Conservation (phyloP, 2,888 invertebrate genomes). For the Neoaliturus tenellus region DNA sequence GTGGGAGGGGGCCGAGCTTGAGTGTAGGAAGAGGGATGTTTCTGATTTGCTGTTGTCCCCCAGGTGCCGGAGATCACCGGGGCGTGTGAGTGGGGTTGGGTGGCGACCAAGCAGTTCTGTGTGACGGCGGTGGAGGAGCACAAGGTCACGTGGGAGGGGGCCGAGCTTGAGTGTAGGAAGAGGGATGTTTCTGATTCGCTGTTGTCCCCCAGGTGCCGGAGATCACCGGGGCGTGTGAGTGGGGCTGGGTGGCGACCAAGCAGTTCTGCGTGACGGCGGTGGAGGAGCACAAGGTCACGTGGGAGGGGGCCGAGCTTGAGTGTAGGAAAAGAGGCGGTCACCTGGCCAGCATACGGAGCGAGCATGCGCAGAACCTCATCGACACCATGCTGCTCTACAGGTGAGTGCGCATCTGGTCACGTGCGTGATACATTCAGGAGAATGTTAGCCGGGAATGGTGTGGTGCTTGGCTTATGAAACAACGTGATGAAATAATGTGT, state of each 20-base stretch:
- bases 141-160: slow-evolving; percentile 79
- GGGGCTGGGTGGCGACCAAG: slow-evolving; percentile 79
- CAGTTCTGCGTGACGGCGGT: slow-evolving; percentile 81
- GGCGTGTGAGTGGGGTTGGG: slow-evolving; percentile 81
- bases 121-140: slow-evolving; percentile 78
- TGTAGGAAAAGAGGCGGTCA: slow-evolving; percentile 79
- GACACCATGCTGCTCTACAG: slow-evolving; percentile 80
- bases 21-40: slow-evolving; percentile 79
- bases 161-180: slow-evolving; percentile 79
- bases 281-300: slow-evolving; percentile 76
- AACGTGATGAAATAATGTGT: too few species aligned
- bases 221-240: slow-evolving; percentile 80
- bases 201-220: slow-evolving; percentile 73
- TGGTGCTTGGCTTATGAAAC: too few species aligned
- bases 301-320: slow-evolving; percentile 82
- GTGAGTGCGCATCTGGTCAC: too few species aligned
- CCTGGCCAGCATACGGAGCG: slow-evolving; percentile 80
- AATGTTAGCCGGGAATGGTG: too few species aligned
- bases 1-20: slow-evolving; percentile 82
- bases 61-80: slow-evolving; percentile 78
- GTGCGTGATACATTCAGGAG: too few species aligned
- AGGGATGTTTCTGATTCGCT: slow-evolving; percentile 72
- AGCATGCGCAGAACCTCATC: slow-evolving; percentile 79
- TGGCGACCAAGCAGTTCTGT: slow-evolving; percentile 80
- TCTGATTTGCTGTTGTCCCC: slow-evolving; percentile 67